A percentile compares a stretch with the other conserved stretches of the same genome.
Conservation (phyloP, 2,888 invertebrate genomes). For the Osedax fenrisi region DNA sequence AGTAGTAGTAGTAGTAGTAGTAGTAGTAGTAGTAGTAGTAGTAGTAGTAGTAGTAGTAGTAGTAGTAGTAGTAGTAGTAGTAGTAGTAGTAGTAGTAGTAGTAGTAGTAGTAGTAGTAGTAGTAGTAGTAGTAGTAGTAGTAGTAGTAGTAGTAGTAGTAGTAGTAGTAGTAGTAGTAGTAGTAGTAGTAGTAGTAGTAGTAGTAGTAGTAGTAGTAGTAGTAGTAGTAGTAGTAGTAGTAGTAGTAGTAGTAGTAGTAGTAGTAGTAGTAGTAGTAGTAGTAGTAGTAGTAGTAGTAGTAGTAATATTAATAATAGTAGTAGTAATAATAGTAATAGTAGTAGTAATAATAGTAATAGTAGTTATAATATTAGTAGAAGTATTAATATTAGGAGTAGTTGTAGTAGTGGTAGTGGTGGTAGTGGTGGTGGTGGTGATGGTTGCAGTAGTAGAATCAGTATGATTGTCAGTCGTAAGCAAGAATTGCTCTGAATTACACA, state of each 20-base stretch:
- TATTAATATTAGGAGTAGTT: conserved; percentile 20
- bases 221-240: conserved; percentile 13
- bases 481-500: too few relatives aligned
- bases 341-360: neutral
- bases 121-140: conserved; percentile 17
- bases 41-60: neutral
- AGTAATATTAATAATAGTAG: neutral
- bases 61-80: conserved; percentile 24
- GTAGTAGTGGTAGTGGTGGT: conserved; percentile 30
- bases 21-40: neutral
- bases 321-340: neutral
- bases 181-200: conserved; percentile 13
- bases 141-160: conserved; percentile 7
- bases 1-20: conserved; percentile 13
- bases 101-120: conserved; percentile 7
- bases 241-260: conserved; percentile 9
- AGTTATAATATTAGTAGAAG: neutral
- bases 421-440: conserved; percentile 30
- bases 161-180: conserved; percentile 15
- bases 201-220: conserved; percentile 17
- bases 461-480: conserved; percentile 27
- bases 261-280: conserved; percentile 13
- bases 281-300: conserved; percentile 15
- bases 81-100: conserved; percentile 28
- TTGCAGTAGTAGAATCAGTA: conserved; percentile 31